Conservation (phyloP, 2,797 vertebrate species). For the Rhinichthys osculus region DNA sequence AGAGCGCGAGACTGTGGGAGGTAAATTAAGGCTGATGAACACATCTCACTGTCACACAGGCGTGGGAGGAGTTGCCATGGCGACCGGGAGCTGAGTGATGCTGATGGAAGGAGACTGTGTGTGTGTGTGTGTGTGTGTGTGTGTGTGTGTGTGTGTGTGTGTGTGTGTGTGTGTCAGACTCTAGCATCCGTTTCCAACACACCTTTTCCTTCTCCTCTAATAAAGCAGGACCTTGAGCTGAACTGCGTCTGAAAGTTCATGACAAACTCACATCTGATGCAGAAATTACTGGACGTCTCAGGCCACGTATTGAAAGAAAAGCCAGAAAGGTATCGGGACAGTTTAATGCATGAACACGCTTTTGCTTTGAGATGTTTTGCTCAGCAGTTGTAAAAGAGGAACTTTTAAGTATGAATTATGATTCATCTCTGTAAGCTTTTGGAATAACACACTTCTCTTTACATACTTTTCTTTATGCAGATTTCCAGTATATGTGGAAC, state of each 20-base stretch:
- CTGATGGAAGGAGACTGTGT: slow-evolving; percentile 51
- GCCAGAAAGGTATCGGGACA: neutral
- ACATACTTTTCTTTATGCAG: neutral
- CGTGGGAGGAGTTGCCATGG: slow-evolving; percentile 74
- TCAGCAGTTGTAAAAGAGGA: no score
- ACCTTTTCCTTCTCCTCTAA: slow-evolving; percentile 7
- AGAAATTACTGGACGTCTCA: neutral
- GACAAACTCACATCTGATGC: neutral
- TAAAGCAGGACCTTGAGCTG: slow-evolving; percentile 6
- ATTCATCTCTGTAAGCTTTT: neutral
- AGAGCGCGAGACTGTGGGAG: neutral
- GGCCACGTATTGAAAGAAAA: neutral
- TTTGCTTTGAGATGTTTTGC: no score
- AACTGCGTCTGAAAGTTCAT: neutral
- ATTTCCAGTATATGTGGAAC: neutral
- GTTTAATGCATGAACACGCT: neutral
- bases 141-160: slow-evolving; percentile 15
- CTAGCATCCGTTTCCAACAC: neutral
- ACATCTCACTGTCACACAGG: slow-evolving; percentile 52
- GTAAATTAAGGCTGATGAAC: slow-evolving; percentile 46
- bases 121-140: slow-evolving; percentile 19
- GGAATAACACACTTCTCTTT: neutral
- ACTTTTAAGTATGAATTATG: no score
- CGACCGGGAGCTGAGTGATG: slow-evolving; percentile 66
- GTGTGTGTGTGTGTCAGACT: slow-evolving; percentile 23